These are phyloP conservation scores for Callopanchax toddi DNA, from an alignment of 2,113 vertebrate species.

Conservation along the genomic window DNA sequence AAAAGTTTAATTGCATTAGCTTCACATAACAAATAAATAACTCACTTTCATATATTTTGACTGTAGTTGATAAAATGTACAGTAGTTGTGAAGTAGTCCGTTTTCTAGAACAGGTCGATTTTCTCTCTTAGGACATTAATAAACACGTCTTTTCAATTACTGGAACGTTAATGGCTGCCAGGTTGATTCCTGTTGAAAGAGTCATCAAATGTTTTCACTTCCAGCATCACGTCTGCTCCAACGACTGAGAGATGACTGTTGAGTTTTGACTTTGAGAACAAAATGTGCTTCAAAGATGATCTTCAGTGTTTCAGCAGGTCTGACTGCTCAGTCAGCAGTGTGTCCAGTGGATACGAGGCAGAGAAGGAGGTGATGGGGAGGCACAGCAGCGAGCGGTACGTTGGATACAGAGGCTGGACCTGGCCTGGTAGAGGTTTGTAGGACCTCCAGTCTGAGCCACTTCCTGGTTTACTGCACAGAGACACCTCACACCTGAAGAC, in stretches of 20 bases:
- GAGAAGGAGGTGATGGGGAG: slow-evolving; percentile 93
- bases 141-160: too few relatives aligned
- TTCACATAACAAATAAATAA: slow-evolving; percentile 55
- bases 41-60: slow-evolving; percentile 17
- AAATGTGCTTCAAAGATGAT: too few relatives aligned
- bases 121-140: too few relatives aligned
- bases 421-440: slow-evolving; percentile 64
- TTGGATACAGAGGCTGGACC: slow-evolving; percentile 69
- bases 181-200: too few relatives aligned
- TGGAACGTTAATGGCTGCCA: too few relatives aligned
- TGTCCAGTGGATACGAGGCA: slow-evolving; percentile 61
- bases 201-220: too few relatives aligned
- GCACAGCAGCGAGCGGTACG: slow-evolving; percentile 91
- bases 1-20: background rate
- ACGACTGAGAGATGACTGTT: too few relatives aligned
- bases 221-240: too few relatives aligned
- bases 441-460: slow-evolving; percentile 69
- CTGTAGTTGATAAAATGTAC: background rate
- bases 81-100: slow-evolving; percentile 29
- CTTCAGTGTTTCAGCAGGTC: too few relatives aligned
- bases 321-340: background rate
- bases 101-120: slow-evolving; percentile 4
- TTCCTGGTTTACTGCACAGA: slow-evolving; percentile 89
- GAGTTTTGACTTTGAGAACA: too few relatives aligned
- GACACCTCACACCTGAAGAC: slow-evolving; percentile 89